phyloP scores from a whole-genome alignment of 1,140 invertebrate species.

The Caenorhabditis brenneri region DNA sequence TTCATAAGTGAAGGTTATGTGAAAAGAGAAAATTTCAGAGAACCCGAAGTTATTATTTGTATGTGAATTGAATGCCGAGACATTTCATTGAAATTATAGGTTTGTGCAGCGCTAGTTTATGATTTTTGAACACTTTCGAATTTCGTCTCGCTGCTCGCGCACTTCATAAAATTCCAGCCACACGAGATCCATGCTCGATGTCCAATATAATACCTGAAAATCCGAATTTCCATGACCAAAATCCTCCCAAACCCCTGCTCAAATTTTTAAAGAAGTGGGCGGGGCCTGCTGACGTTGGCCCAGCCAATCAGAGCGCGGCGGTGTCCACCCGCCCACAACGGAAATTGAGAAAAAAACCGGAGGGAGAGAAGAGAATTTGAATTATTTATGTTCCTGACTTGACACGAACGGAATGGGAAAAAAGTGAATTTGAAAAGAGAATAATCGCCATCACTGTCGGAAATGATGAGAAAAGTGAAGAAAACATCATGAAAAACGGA shows the following conservation, averaged over 20 bases:
- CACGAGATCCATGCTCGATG: too few relatives aligned
- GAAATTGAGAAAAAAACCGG: neutral
- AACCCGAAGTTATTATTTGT: too few relatives aligned
- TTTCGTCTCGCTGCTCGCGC: too few relatives aligned
- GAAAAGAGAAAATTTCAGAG: too few relatives aligned
- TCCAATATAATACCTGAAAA: too few relatives aligned
- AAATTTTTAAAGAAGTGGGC: conserved; percentile 1
- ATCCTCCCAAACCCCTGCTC: conserved; percentile 6
- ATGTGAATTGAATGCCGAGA: too few relatives aligned
- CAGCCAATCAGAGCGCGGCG: neutral
- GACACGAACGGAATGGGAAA: neutral
- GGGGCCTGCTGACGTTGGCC: neutral
- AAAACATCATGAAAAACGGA: neutral
- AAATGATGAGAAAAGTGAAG: neutral
- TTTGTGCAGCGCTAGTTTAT: too few relatives aligned
- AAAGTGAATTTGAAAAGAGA: neutral
- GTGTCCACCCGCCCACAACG: neutral
- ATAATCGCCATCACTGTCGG: too few relatives aligned
- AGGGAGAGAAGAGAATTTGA: neutral
- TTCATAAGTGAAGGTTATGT: too few relatives aligned
- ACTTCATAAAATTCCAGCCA: neutral
- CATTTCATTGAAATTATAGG: too few relatives aligned
- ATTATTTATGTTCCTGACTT: too few relatives aligned
- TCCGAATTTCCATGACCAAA: neutral
- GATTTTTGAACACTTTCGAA: too few relatives aligned